A percentile compares a stretch with the other conserved stretches of the same genome.
phyloP scores from a whole-genome alignment of 1,140 invertebrate species.

The Fragariocoptes setiger region DNA sequence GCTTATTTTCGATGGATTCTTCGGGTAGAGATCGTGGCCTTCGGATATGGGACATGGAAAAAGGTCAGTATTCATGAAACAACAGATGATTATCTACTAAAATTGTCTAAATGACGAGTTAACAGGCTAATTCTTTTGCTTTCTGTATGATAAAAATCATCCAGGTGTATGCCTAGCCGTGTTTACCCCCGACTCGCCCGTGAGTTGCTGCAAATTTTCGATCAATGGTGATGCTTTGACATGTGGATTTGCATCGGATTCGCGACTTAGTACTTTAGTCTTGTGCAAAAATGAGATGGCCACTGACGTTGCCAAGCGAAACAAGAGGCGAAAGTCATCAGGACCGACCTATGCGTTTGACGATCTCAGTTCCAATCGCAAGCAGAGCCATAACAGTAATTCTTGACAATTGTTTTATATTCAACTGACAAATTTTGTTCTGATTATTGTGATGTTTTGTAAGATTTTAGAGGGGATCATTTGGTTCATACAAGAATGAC shows the following conservation, averaged over 20 bases:
- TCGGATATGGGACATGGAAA: conserved; percentile 38
- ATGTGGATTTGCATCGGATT: conserved; percentile 19
- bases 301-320: neutral
- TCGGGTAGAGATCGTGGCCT: conserved; percentile 32
- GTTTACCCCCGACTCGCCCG: conserved; percentile 34
- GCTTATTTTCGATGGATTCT: conserved; percentile 35
- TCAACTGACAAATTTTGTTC: too few relatives aligned
- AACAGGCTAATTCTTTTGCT: too few relatives aligned
- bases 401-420: too few relatives aligned
- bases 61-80: conserved; percentile 21
- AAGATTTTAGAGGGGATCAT: too few relatives aligned
- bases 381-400: too few relatives aligned
- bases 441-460: too few relatives aligned
- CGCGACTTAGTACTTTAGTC: neutral
- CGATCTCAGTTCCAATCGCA: too few relatives aligned
- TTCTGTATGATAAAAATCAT: conserved; percentile 11
- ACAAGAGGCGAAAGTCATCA: neutral
- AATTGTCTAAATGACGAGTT: neutral
- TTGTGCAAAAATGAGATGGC: neutral
- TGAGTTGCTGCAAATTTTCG: conserved; percentile 38
- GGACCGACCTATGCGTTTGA: neutral
- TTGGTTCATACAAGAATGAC: too few relatives aligned
- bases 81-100: neutral
- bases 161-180: conserved; percentile 37
- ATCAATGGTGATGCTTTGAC: conserved; percentile 33